Base-by-base conservation (phyloP, 1,140 invertebrate species). In the Polypedilum pembai region DNA sequence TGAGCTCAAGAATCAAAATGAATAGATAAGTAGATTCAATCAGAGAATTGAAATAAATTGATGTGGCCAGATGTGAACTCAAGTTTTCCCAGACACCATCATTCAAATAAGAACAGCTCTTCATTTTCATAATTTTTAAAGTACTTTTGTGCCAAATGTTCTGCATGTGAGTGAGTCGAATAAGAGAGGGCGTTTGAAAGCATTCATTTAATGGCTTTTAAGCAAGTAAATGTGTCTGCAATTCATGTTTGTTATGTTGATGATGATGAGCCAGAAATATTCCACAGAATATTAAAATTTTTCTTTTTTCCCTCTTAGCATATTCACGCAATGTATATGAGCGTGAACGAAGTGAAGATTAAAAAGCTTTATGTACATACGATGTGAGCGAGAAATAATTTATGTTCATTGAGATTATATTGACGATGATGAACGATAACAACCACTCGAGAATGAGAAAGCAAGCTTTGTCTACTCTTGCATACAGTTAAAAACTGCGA, bases 141-240 rank as follows among this genome's bases (percentile, higher is more conserved):
- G 24, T 33, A 33, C 24, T 33, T 33, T 33, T 33, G 24, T 33
- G 24, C 24, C 24, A 5, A 33, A 33, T 33, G 24, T 33, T 33
- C 24, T 33, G 24, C 24, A 33, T 33, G 24, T 33, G 24, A 33
- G 24, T 33, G 24, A 33, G 24, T 33, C 24, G 24, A 33, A 5
- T 33, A 33, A 33, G n/a, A n/a, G n/a, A 33, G 24, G 24, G 24
- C 24, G 24, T 33, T 56, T 56, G n/a, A 56, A 56, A 56, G 45
- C 45, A 56, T 56, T 56, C 45, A 56, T 56, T 56, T 56, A 56
- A 56, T 56, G n/a, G 45, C 45, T 56, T 56, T 56, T 56, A 56
- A 56, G n/a, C 45, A n/a, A 56, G 12, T 4, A n/a, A 56, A 56
- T 56, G 45, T 56, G 45, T 56, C 45, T 56, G 45, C 45, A 56